Base-by-base conservation (phyloP, 1,140 invertebrate genomes). In the Diploscapter pachys region DNA sequence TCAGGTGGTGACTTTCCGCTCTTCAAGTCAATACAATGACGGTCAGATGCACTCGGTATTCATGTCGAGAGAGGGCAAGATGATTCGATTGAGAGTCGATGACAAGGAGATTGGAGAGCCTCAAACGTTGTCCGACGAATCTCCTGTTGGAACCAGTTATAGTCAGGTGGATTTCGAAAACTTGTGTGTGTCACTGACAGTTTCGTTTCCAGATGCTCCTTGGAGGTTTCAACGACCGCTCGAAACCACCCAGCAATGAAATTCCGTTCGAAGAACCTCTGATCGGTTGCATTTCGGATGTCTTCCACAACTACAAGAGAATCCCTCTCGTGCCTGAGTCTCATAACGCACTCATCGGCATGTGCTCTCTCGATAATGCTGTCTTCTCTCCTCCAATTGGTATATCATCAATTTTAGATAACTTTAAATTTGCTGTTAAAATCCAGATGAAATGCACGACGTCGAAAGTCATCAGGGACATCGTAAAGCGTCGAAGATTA, bases 201-300 rank as follows among this genome's bases (percentile, higher is more conserved):
- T 31, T 31, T 31, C 31, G 31, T 31, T 31, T 31, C 31, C 73
- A 79, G 49, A 64, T 80, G 63, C 75, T 80, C 63, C 75, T 80
- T 11, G 78, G 78, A 11, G 79, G 79, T 61, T 80, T 80, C 74
- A 56, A 63, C 61, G 72, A 80, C 9, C 57, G 64, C 62, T 81
- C 50, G 63, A 80, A 63, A 52, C 79, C 61, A 61, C 67, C 67
- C 53, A 72, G 79, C 11, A 51, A 77, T 31, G 79, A 85, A 62
- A 73, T 84, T 56, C 80, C 81, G 51, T 78, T 80, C 31, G 67
- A 59, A 31, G 77, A 76, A 48, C 77, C 82, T 4, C 59, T 85
- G 5, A 80, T 83, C 54, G 83, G 83, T 49, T 85, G 83, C 71
- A 74, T 85, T 61, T 86, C 84, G 8, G 84, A 85, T 73, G 75